These are phyloP conservation scores for Cordilura impudica DNA, from an alignment of 2,888 invertebrate genomes.

Conservation along the genomic window DNA sequence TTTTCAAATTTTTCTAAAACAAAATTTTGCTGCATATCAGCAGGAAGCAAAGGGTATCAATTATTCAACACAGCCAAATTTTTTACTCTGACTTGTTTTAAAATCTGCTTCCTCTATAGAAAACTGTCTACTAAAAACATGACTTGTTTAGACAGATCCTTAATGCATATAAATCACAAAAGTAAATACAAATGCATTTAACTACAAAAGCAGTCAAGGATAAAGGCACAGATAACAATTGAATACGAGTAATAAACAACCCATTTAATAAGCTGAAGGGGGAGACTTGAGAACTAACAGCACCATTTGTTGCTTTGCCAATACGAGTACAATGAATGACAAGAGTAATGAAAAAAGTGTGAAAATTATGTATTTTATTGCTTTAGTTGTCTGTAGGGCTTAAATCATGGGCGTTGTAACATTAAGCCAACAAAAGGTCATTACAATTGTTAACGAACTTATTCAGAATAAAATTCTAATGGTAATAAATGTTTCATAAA, in stretches of 20 bases:
- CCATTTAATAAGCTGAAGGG: background rate
- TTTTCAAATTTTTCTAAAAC: too few relatives aligned
- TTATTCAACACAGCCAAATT: too few relatives aligned
- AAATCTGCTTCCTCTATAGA: background rate
- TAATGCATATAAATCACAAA: slow-evolving; percentile 10
- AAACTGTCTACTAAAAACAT: background rate
- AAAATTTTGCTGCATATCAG: too few relatives aligned
- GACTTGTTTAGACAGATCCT: background rate
- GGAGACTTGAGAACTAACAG: background rate
- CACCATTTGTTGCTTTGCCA: slow-evolving; percentile 50
- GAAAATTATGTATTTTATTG: slow-evolving; percentile 40
- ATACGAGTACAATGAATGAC: background rate
- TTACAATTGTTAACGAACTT: too few relatives aligned
- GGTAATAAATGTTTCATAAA: too few relatives aligned
- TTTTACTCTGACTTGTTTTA: too few relatives aligned
- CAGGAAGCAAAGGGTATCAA: too few relatives aligned
- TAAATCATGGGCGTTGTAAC: background rate
- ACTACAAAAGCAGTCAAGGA: slow-evolving; percentile 51
- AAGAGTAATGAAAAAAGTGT: slow-evolving; percentile 1
- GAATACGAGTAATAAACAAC: slow-evolving; percentile 44
- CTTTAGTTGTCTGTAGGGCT: slow-evolving; percentile 1
- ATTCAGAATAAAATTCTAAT: too few relatives aligned
- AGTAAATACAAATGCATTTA: slow-evolving; percentile 28
- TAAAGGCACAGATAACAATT: slow-evolving; percentile 51
- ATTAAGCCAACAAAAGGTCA: background rate